phyloP scores from a whole-genome alignment of 2,797 vertebrate species.

The Alauda arvensis region DNA sequence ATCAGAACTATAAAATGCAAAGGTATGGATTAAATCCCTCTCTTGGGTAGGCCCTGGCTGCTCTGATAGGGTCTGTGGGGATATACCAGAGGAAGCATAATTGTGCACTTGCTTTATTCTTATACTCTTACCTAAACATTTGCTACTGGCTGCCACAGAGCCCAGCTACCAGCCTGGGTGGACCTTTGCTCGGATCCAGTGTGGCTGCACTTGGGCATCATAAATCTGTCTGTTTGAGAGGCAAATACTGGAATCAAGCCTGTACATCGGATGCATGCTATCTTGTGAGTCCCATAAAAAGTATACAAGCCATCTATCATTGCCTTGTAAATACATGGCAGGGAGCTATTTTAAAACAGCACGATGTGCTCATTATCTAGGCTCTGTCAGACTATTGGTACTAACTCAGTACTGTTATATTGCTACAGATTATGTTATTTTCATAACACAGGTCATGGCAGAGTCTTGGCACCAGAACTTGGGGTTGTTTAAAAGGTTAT shows the following conservation, averaged over 20 bases:
- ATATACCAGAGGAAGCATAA: background rate
- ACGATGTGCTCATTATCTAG: background rate
- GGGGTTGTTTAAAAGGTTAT: background rate
- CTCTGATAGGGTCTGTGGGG: background rate
- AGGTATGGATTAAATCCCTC: background rate
- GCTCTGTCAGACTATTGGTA: background rate
- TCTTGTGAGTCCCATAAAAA: slow-evolving; percentile 40
- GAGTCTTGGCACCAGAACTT: slow-evolving; percentile 25
- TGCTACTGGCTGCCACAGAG: background rate
- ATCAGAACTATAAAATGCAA: background rate
- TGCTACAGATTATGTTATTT: slow-evolving; percentile 30
- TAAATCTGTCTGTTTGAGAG: slow-evolving; percentile 26
- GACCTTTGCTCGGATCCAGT: slow-evolving; percentile 19
- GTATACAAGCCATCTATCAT: background rate
- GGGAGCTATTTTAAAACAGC: slow-evolving; percentile 9
- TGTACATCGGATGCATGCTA: slow-evolving; percentile 28
- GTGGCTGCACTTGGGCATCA: background rate
- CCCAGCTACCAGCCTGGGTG: background rate
- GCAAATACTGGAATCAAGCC: slow-evolving; percentile 34
- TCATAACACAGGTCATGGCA: slow-evolving; percentile 33
- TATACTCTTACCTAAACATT: background rate
- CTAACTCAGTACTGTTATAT: background rate
- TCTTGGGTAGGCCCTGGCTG: background rate
- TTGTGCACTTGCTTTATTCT: background rate
- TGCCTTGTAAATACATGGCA: slow-evolving; percentile 44